phyloP scores from a whole-genome alignment of 2,888 invertebrate genomes.

The Drosophila limbata region DNA sequence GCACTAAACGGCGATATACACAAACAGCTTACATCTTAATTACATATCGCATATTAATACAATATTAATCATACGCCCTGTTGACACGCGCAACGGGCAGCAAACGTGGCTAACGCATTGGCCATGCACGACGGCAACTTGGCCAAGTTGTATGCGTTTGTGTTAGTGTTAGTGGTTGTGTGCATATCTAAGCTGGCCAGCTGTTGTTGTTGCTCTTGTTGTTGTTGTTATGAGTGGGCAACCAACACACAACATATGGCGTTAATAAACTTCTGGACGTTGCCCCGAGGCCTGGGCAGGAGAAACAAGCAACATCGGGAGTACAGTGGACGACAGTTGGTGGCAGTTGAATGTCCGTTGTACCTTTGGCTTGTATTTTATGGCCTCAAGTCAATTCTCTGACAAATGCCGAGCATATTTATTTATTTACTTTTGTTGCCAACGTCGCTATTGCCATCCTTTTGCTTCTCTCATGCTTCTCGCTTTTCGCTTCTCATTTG shows the following conservation, averaged over 20 bases:
- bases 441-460: constrained; percentile 43
- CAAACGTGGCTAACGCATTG: constrained; percentile 64
- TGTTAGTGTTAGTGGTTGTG: constrained; percentile 31
- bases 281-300: constrained; percentile 14
- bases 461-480: neutral
- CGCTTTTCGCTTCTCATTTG: constrained; percentile 40
- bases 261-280: constrained; percentile 76
- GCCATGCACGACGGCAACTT: constrained; percentile 44
- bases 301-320: neutral
- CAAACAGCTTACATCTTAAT: constrained; percentile 78
- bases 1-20: constrained; percentile 48
- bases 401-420: constrained; percentile 81
- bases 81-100: constrained; percentile 67
- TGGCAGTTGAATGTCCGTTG: constrained; percentile 49
- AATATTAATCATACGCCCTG: constrained; percentile 81
- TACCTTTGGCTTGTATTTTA: constrained; percentile 71
- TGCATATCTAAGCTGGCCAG: constrained; percentile 70
- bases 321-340: constrained; percentile 20
- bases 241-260: constrained; percentile 69
- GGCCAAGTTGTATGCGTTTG: constrained; percentile 6
- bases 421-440: constrained; percentile 77
- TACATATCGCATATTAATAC: constrained; percentile 82
- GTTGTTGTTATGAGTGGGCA: constrained; percentile 63
- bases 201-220: constrained; percentile 39
- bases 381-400: constrained; percentile 81